phyloP scores from a whole-genome alignment of 2,113 vertebrate genomes.

The Todiramphus saurophagus region DNA sequence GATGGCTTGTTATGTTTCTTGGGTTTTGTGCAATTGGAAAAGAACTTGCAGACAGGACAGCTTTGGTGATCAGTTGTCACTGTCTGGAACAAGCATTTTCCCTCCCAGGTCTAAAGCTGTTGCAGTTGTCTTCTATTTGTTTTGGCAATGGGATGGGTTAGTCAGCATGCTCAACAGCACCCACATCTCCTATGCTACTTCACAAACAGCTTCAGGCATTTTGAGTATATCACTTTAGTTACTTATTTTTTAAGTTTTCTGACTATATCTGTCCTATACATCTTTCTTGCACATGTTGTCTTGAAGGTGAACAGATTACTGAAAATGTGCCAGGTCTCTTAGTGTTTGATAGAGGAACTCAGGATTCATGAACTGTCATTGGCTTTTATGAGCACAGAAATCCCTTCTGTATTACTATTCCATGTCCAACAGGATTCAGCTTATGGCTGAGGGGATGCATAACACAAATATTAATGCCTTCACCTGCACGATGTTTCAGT shows the following conservation, averaged over 20 bases:
- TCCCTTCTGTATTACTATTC: background rate
- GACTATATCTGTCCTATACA: background rate
- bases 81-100: background rate
- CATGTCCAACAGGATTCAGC: background rate
- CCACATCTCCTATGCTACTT: background rate
- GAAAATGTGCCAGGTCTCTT: background rate
- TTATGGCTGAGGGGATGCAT: background rate
- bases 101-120: background rate
- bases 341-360: background rate
- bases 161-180: background rate
- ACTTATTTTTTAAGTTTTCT: background rate
- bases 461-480: background rate
- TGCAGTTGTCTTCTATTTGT: background rate
- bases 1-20: rapidly evolving
- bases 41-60: background rate
- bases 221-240: background rate
- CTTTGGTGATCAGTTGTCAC: background rate
- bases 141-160: background rate
- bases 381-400: background rate
- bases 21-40: background rate
- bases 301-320: background rate
- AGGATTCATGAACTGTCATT: background rate
- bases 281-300: background rate
- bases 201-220: background rate
- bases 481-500: background rate